phyloP scores from a whole-genome alignment of 2,113 vertebrate genomes.

The Otocyon megalotis region DNA sequence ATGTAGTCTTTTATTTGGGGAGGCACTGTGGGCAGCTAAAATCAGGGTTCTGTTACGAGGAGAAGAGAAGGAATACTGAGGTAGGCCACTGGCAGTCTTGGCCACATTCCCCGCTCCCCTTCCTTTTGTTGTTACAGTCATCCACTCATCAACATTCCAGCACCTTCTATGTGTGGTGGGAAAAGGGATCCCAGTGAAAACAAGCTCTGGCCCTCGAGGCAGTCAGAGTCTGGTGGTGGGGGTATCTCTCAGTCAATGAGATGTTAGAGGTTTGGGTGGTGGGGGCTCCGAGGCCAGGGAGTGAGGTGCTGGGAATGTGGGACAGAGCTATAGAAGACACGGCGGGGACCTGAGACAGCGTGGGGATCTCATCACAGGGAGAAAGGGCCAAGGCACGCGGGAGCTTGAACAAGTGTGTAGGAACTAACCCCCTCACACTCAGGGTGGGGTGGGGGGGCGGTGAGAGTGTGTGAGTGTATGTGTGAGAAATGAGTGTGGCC shows the following conservation, averaged over 20 bases:
- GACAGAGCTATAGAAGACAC: not conserved
- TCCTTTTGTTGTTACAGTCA: not conserved
- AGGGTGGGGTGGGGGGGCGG: not conserved
- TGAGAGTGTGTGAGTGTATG: too few relatives aligned
- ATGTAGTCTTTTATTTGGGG: not conserved
- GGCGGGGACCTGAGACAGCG: too few relatives aligned
- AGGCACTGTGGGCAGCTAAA: not conserved
- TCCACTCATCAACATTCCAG: not conserved
- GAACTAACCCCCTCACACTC: too few relatives aligned
- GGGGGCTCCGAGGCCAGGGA: not conserved
- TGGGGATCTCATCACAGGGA: not conserved
- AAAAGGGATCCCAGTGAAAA: not conserved
- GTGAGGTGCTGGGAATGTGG: not conserved
- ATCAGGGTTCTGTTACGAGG: not conserved
- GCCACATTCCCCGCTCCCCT: too few relatives aligned
- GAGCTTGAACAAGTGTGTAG: fast-evolving
- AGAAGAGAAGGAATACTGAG: not conserved
- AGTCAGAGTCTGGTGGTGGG: not conserved
- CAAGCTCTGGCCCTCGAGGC: not conserved
- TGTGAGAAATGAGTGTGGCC: too few relatives aligned
- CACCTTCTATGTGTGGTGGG: not conserved
- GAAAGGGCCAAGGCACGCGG: not conserved
- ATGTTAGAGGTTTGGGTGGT: too few relatives aligned
- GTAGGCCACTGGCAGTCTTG: not conserved
- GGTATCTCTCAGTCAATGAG: not conserved